Percentiles rank a stretch among this genome's conserved stretches.
Conservation (phyloP, 2,888 invertebrate species). For the Agrilus biguttatus region DNA sequence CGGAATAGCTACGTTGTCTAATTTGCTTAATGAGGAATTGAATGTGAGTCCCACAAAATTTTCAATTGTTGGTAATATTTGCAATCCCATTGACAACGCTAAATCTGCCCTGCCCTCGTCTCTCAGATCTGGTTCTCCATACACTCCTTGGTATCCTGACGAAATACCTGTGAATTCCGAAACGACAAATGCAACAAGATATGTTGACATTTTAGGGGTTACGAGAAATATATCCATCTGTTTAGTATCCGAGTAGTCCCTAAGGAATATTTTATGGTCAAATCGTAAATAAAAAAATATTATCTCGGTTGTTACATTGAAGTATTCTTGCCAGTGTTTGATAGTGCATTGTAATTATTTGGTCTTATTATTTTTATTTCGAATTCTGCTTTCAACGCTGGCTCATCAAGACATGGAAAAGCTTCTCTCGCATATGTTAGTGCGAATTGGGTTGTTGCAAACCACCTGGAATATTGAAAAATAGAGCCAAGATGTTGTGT, state of each 20-base stretch:
- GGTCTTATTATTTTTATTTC: conserved; percentile 25
- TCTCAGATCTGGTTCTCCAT: too few relatives aligned
- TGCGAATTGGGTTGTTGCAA: too few relatives aligned
- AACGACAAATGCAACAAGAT: conserved; percentile 65
- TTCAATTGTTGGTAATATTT: conserved; percentile 35
- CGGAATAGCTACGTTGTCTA: conserved; percentile 69
- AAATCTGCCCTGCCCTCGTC: conserved; percentile 25
- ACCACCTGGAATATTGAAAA: too few relatives aligned
- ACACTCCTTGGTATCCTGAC: too few relatives aligned
- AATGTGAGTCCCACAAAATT: conserved; percentile 42
- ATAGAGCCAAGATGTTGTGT: too few relatives aligned
- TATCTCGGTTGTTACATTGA: too few relatives aligned
- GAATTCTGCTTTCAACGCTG: conserved; percentile 23
- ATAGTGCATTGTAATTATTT: background rate
- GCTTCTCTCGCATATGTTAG: conserved; percentile 45
- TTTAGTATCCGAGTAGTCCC: background rate
- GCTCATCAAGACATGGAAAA: conserved; percentile 63
- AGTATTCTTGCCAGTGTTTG: too few relatives aligned
- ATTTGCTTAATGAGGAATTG: conserved; percentile 36
- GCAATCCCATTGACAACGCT: conserved; percentile 29
- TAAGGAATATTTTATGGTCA: background rate
- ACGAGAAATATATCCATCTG: conserved; percentile 15
- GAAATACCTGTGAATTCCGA: conserved; percentile 42
- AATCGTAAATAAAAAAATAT: too few relatives aligned
- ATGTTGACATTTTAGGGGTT: conserved; percentile 57